phyloP scores from a whole-genome alignment of 1,140 invertebrate genomes.

The Metopolophium dirhodum region DNA sequence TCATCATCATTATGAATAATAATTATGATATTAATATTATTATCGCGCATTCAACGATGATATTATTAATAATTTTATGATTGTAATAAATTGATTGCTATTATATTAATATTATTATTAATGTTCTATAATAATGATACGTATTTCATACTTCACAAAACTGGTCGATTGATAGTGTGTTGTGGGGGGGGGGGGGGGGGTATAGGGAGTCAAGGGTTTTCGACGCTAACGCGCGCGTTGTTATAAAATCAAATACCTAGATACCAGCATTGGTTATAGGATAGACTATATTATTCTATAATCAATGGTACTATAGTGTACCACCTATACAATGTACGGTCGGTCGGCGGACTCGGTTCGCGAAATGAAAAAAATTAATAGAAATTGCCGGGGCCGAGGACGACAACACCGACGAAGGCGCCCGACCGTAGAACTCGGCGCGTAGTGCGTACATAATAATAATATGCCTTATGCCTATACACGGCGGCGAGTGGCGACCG shows the following conservation, averaged over 20 bases:
- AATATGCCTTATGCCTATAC: neutral
- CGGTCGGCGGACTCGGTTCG: neutral
- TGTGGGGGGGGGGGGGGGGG: too few species aligned
- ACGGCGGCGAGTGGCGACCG: neutral
- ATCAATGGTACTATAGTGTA: neutral
- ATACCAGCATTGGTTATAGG: too few species aligned
- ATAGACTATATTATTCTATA: too few species aligned
- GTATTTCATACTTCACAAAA: neutral
- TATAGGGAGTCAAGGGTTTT: neutral
- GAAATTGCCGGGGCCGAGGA: conserved; percentile 28
- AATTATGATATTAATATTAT: neutral
- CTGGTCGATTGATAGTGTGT: neutral
- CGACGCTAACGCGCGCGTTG: neutral
- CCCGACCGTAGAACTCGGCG: neutral
- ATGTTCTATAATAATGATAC: neutral
- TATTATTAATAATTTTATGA: neutral
- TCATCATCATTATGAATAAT: neutral
- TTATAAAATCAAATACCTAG: neutral
- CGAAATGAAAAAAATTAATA: neutral
- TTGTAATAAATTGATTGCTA: neutral
- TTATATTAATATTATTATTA: neutral
- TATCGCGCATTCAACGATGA: neutral
- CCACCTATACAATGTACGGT: neutral
- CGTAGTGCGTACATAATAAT: neutral
- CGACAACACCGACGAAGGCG: neutral